Evolutionary conservation across 2,797 vertebrate species (phyloP), one percentile per base, ranked within the genome.

Genomic region (Myotis planiceps): DNA sequence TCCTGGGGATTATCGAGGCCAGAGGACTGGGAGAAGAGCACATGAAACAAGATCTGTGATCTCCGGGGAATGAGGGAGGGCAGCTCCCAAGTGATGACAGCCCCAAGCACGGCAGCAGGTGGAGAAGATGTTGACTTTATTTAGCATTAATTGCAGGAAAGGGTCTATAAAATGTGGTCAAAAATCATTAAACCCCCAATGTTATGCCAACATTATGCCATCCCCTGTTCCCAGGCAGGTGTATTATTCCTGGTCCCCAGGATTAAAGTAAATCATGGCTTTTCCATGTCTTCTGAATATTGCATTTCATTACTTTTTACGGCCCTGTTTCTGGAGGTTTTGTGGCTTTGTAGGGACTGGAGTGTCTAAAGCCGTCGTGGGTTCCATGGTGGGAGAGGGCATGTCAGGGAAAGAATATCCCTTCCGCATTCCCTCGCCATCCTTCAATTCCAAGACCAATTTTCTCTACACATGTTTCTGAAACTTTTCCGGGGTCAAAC

Each of bases 121-220:
- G 93, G 97, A 97, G 98, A 96, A 98, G 98, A 98, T 98, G 97
- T 98, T 98, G 98, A 98, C 97, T 98, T 98, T 98, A 98, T 97
- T 98, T 97, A 98, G 97, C 96, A 98, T 98, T 98, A 98, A 98
- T 98, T 97, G 97, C 98, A 98, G 98, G 98, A 98, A 98, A 98
- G 96, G 95, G 97, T 96, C 98, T 97, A 97, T 98, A 98, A 98
- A 98, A 97, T 96, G 97, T 2, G 96, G 97, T 98, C 93, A 97
- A 96, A 97, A 98, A 97, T 97, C 95, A 98, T 98, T 98, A 98
- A 98, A 95, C 92, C 97, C 96, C 97, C 96, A 94, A n/a, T 96
- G 98, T 97, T 98, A 97, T 98, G 98, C 98, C 98, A 98, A 97
- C 97, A 97, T 97, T 97, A 97, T 98, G 97, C 98, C 97, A 98